Percentiles rank a stretch among this genome's conserved stretches.
These are phyloP conservation scores for Sebastes steindachneri DNA, from an alignment of 2,797 vertebrate species.

Conservation along the genomic window DNA sequence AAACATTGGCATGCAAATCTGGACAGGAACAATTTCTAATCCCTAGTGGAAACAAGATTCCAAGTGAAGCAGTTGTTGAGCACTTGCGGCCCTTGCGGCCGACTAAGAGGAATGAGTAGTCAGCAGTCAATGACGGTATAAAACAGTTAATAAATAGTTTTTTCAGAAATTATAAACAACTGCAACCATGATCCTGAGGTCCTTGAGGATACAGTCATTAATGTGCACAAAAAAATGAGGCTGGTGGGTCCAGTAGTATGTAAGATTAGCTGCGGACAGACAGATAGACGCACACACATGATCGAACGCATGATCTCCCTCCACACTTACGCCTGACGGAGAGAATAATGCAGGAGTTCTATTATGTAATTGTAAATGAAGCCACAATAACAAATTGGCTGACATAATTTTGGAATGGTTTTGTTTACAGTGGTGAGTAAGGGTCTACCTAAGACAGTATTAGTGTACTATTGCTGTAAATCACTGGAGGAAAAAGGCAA, in stretches of 20 bases:
- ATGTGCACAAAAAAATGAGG: no score
- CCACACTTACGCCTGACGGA: no score
- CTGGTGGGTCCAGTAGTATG: no score
- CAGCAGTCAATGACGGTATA: no score
- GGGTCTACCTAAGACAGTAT: neutral
- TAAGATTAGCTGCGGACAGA: no score
- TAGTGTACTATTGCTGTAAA: neutral
- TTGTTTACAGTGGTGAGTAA: neutral
- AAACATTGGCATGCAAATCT: neutral
- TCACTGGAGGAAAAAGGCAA: neutral
- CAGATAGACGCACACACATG: no score
- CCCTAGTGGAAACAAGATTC: neutral
- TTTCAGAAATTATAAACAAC: neutral
- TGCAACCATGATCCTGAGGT: neutral
- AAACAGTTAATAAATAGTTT: no score
- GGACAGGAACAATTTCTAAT: neutral
- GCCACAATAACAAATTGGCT: neutral
- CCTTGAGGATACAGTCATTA: no score
- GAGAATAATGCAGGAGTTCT: neutral
- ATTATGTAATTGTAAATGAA: neutral
- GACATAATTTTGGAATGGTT: neutral
- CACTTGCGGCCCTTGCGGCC: rapidly evolving
- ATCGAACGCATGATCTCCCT: no score
- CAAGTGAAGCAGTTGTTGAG: no score
- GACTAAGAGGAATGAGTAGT: no score